These are phyloP conservation scores for Peromyscus attwateri DNA, from an alignment of 2,797 vertebrate genomes.

Conservation along the genomic window DNA sequence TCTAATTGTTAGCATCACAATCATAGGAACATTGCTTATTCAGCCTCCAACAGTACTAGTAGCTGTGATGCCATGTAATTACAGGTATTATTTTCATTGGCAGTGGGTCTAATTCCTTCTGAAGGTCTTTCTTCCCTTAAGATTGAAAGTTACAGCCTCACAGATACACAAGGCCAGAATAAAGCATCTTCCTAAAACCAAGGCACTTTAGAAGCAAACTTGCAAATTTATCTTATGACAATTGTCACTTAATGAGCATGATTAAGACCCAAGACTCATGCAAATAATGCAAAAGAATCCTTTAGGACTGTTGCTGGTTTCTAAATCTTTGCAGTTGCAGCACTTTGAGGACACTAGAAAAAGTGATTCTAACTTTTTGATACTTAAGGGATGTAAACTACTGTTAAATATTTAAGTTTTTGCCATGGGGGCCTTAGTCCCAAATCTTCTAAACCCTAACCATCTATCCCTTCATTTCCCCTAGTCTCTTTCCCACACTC, in stretches of 20 bases:
- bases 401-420: not conserved
- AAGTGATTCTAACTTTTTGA: too few species aligned
- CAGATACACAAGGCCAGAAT: not conserved
- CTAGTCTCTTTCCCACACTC: not conserved
- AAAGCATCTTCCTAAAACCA: not conserved
- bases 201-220: not conserved
- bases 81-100: not conserved
- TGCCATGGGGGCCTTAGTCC: rapidly evolving
- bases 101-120: not conserved
- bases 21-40: not conserved
- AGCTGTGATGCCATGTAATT: not conserved
- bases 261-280: not conserved
- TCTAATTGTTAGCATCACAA: not conserved
- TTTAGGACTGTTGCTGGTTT: not conserved
- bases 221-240: not conserved
- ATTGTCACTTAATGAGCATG: too few species aligned
- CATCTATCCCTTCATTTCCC: not conserved
- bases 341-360: not conserved
- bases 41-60: not conserved
- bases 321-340: not conserved
- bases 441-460: not conserved
- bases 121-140: not conserved
- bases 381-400: not conserved
- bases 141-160: not conserved
- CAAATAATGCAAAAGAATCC: too few species aligned